phyloP scores from a whole-genome alignment of 2,888 invertebrate species.

The Acronicta psi region DNA sequence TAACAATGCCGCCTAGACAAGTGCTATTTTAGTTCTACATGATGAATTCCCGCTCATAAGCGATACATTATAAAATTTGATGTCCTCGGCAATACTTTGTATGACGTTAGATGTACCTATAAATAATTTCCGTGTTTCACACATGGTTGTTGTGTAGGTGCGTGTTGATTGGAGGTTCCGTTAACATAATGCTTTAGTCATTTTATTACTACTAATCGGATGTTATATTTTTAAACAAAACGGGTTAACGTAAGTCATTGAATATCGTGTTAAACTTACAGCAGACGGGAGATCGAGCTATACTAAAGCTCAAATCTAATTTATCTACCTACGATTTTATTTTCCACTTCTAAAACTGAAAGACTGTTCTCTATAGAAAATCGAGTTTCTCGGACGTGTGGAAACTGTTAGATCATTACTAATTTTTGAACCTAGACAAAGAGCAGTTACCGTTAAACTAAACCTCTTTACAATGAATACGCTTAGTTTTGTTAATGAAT shows the following conservation, averaged over 20 bases:
- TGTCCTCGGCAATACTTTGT: conserved; percentile 44
- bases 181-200: conserved; percentile 31
- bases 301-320: conserved; percentile 57
- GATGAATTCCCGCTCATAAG: conserved; percentile 49
- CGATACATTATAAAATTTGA: conserved; percentile 30
- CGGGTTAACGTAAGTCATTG: conserved; percentile 8
- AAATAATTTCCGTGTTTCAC: conserved; percentile 69
- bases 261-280: conserved; percentile 19
- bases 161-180: conserved; percentile 45
- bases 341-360: conserved; percentile 47
- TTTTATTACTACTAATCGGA: conserved; percentile 23
- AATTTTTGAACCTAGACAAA: conserved; percentile 35
- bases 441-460: conserved; percentile 23
- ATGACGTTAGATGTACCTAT: conserved; percentile 39
- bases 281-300: conserved; percentile 4
- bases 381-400: conserved; percentile 57
- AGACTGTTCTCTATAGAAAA: conserved; percentile 59
- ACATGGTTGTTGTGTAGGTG: conserved; percentile 63
- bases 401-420: conserved; percentile 31
- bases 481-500: conserved; percentile 36
- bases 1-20: conserved; percentile 58
- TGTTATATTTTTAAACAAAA: conserved; percentile 19
- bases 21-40: conserved; percentile 54
- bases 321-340: conserved; percentile 62
- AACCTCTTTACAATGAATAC: conserved; percentile 16